Evolutionary conservation across 2,797 vertebrate genomes (phyloP).

Genomic region (Aphelocoma californica): DNA sequence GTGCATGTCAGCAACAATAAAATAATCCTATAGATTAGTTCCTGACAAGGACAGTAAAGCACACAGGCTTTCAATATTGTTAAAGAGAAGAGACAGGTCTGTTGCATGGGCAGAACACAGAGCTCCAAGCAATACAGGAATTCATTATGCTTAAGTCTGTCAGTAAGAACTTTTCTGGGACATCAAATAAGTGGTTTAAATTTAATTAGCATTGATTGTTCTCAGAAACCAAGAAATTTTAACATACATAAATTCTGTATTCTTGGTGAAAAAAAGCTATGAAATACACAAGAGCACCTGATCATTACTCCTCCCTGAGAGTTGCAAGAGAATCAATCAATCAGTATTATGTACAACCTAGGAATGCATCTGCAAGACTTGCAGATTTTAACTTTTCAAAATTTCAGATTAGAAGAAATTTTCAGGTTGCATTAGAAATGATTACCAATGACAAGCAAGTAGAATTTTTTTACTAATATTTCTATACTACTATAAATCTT

Average conservation of each 20-base stretch:
- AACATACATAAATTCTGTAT: neutral
- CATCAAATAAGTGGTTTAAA: neutral
- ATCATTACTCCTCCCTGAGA: neutral
- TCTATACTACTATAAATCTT: neutral
- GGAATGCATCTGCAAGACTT: neutral
- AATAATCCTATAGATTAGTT: neutral
- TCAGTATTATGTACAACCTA: neutral
- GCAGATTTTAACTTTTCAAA: neutral
- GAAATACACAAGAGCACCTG: neutral
- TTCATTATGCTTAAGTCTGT: neutral
- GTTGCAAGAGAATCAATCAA: neutral
- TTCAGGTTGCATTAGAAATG: neutral
- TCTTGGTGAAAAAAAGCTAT: neutral
- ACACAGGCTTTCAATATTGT: neutral
- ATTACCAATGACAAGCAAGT: neutral
- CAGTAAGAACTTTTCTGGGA: neutral
- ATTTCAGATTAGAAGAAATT: neutral
- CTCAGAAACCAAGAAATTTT: neutral
- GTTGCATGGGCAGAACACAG: neutral
- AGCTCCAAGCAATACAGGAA: neutral
- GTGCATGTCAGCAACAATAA: neutral
- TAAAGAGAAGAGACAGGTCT: neutral
- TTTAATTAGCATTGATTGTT: neutral
- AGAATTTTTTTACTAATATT: neutral
- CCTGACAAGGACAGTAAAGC: neutral